Base-by-base conservation (phyloP, 1,140 invertebrate genomes). In the Maconellicoccus hirsutus region DNA sequence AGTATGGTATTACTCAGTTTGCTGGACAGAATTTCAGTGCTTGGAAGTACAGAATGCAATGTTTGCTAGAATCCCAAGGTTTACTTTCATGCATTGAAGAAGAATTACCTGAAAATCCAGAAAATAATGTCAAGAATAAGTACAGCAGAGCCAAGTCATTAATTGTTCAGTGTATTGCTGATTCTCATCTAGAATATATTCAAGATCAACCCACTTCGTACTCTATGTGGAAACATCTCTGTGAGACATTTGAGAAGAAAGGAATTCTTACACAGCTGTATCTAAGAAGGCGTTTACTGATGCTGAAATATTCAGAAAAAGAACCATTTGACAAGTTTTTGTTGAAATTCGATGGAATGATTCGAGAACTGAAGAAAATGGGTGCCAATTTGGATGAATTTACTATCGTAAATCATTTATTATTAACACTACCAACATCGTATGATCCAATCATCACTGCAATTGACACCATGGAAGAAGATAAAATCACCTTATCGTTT, bases 181-280 rank as follows among this genome's bases (percentile, higher is more conserved):
- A 76, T n/a, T 73, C 69, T 27, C 74, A 77, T 63, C 16, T 76
- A 39, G 74, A 76, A 71, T 76, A 76, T 59, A 72, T 70, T 1
- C 75, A 75, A 69, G 73, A 75, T n/a, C 71, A 69, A 61, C 52
- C 29, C 12, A 74, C 70, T 2, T n/a, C 73, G 0, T 73, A 59
- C 61, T 70, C 73, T 4, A 42, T 75, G 3, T 75, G 74, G 74
- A 66, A 22, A 7, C 70, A 52, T 0, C 63, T 75, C 22, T 39
- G 33, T 1, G 8, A 63, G 2, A 73, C 71, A 7, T 76, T 76
- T 71, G 74, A 74, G 52, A 23, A 72, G 14, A 74, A 74, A 70
- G 72, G 69, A n/a, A 66, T 42, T 22, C n/a, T 26, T 23, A 52
- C 29, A 27, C 29, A 70, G 25, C 23, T 72, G 27, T 70, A 59